A percentile compares a stretch with the other conserved stretches of the same genome.
Conservation (phyloP, 2,797 vertebrate species). For the Sebastes diploproa region DNA sequence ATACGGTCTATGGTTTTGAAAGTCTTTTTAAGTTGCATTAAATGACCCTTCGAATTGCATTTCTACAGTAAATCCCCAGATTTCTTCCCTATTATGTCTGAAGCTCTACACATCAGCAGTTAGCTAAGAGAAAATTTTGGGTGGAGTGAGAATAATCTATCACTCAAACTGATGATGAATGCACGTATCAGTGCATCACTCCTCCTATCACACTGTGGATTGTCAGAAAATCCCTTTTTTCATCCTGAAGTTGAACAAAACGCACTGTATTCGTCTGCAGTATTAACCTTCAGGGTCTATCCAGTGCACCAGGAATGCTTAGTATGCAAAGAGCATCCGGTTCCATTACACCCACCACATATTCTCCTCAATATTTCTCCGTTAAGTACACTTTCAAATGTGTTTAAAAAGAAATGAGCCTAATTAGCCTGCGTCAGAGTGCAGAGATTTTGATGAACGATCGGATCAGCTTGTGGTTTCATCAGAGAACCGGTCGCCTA, state of each 20-base stretch:
- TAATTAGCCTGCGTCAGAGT: slow-evolving; percentile 15
- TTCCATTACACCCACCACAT: not conserved
- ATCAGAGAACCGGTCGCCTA: not conserved
- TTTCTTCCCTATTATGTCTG: not conserved
- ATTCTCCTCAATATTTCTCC: not conserved
- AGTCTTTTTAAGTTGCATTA: not conserved
- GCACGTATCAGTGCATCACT: not conserved
- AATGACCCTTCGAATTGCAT: not conserved
- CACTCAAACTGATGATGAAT: slow-evolving; percentile 13
- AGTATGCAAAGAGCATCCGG: not conserved
- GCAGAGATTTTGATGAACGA: slow-evolving; percentile 8
- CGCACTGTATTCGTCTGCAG: not conserved
- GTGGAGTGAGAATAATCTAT: not conserved
- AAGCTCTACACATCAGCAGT: not conserved
- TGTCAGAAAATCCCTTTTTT: not conserved
- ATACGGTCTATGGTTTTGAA: not conserved
- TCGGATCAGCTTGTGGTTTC: slow-evolving; percentile 20
- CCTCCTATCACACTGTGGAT: not conserved
- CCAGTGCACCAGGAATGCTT: not conserved
- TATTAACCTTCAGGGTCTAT: not conserved
- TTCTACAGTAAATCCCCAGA: not conserved
- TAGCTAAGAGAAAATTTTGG: not conserved
- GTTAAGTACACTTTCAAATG: not conserved
- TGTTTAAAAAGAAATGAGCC: slow-evolving; percentile 8
- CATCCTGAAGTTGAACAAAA: not conserved